Base-by-base conservation (phyloP, 23 tunicate genomes). In the Ciona savignyi region DNA sequence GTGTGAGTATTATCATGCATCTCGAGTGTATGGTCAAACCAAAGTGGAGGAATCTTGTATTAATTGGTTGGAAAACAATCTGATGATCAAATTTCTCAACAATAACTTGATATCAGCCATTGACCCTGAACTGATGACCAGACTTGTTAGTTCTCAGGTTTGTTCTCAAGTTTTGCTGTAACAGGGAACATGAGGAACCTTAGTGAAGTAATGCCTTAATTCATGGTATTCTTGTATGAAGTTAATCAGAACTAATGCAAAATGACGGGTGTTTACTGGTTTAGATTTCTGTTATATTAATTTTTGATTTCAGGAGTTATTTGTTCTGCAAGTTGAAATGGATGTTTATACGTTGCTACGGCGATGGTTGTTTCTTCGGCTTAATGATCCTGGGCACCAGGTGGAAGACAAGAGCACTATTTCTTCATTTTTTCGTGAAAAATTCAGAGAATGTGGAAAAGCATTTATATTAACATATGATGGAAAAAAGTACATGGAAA, bases 241-340 rank as follows among this genome's bases (percentile, higher is more conserved):
- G n/a, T n/a, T n/a, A n/a, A n/a, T n/a, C n/a, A n/a, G n/a, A n/a
- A n/a, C n/a, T n/a, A n/a, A n/a, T n/a, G n/a, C n/a, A n/a, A n/a
- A n/a, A n/a, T n/a, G n/a, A n/a, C n/a, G n/a, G n/a, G n/a, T n/a
- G n/a, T n/a, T n/a, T n/a, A n/a, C n/a, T n/a, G n/a, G n/a, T n/a
- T n/a, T n/a, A n/a, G n/a, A n/a, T n/a, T n/a, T n/a, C n/a, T n/a
- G n/a, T n/a, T n/a, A n/a, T n/a, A n/a, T n/a, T n/a, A n/a, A n/a
- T n/a, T n/a, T n/a, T n/a, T 42, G 9, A 6, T 42, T 42, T 42
- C 56, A 86, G 25, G 64, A 89, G 32, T 66, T 95, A 19, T 75
- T 85, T 63, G 99, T 95, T n/a, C 70, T 95, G 1, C 99, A 95
- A 77, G 95, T 95, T 56, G 99, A 95, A 88, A 95, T 88, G 96